Percentiles rank a stretch among this genome's conserved stretches.
Evolutionary conservation across 2,113 vertebrate genomes (phyloP).

Genomic region (Morphnarchus princeps): DNA sequence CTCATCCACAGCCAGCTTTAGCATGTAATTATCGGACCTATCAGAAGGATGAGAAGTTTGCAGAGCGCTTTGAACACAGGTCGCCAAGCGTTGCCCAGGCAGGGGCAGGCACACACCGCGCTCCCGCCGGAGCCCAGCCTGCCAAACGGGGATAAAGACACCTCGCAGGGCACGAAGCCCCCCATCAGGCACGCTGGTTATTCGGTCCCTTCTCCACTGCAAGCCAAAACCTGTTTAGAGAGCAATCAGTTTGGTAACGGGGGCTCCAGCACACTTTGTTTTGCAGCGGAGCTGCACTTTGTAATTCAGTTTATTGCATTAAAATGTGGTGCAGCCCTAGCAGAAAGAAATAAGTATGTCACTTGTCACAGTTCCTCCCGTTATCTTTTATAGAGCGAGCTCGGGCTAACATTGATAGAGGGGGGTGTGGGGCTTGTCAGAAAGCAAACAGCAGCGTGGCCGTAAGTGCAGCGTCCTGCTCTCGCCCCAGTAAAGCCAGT

Average conservation of each 20-base stretch:
- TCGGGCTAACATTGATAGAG: not conserved
- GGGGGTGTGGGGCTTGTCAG: not conserved
- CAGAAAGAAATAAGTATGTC: not conserved
- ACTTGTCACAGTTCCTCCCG: not conserved
- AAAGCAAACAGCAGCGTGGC: rapidly evolving
- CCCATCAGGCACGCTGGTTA: rapidly evolving
- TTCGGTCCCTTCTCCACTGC: not conserved
- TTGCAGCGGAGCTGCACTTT: not conserved
- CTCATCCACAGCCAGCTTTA: not conserved
- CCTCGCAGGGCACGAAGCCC: rapidly evolving
- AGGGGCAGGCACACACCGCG: rapidly evolving
- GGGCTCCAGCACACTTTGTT: not conserved
- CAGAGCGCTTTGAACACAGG: not conserved
- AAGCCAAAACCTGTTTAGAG: not conserved
- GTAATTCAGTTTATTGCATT: not conserved
- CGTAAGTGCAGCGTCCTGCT: not conserved
- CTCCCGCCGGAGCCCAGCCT: not conserved
- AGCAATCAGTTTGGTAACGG: not conserved
- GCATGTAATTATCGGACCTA: not conserved
- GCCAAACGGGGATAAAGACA: not conserved
- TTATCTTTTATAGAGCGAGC: not conserved
- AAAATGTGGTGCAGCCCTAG: not conserved
- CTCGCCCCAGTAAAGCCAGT: not conserved
- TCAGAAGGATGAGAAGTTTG: not conserved
- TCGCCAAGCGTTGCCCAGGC: not conserved